phyloP scores from a whole-genome alignment of 2,888 invertebrate genomes.

The Quadroppia sp. region DNA sequence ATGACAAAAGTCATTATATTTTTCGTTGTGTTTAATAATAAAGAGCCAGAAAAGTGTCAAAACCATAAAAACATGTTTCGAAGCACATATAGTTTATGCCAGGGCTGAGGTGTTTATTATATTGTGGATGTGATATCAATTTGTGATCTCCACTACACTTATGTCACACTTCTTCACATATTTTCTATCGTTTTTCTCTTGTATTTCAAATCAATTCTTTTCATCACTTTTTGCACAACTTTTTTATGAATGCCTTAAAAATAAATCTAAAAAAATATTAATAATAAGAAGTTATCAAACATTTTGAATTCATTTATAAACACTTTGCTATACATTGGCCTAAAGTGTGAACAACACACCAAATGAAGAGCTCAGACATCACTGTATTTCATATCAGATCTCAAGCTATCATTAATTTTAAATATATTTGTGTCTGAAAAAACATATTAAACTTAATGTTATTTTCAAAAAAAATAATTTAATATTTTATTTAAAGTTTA shows the following conservation, averaged over 20 bases:
- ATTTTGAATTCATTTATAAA: neutral
- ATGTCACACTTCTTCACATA: neutral
- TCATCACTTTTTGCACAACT: neutral
- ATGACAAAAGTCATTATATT: slow-evolving; percentile 29
- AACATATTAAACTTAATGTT: no score
- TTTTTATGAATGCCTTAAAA: neutral
- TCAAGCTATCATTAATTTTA: neutral
- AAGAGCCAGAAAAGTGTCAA: slow-evolving; percentile 18
- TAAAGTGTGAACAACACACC: neutral
- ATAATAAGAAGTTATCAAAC: neutral
- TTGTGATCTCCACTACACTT: slow-evolving; percentile 9
- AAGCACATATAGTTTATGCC: neutral
- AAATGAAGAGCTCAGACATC: neutral
- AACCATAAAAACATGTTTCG: slow-evolving; percentile 27
- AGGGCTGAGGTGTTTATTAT: slow-evolving; percentile 3
- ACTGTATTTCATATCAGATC: neutral
- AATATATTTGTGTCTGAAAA: no score
- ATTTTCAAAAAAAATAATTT: no score
- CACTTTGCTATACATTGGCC: no score
- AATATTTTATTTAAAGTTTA: no score
- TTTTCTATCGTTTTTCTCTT: neutral
- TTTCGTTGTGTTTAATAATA: slow-evolving; percentile 29
- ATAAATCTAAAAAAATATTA: neutral
- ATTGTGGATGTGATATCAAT: neutral
- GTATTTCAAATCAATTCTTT: neutral